Evolutionary conservation across 2,888 invertebrate species (phyloP).

Genomic region (Polia nebulosa): DNA sequence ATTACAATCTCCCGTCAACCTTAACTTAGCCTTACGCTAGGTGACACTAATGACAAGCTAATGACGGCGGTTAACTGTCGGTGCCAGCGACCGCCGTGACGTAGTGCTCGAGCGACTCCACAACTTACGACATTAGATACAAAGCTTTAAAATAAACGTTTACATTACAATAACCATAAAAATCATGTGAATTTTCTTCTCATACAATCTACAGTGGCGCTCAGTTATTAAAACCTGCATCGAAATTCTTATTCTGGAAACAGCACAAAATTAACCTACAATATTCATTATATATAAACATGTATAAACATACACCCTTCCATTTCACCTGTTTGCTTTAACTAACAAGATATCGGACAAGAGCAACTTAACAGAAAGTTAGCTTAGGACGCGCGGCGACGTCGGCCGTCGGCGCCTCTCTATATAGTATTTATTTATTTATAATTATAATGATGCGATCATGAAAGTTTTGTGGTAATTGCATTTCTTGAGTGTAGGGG

Average conservation of each 20-base stretch:
- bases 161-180: slow-evolving; percentile 60
- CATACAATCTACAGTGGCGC: slow-evolving; percentile 61
- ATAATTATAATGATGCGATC: slow-evolving; percentile 81
- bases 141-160: slow-evolving; percentile 60
- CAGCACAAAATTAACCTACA: slow-evolving; percentile 90
- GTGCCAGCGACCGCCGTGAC: slow-evolving; percentile 46
- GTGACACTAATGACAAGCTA: slow-evolving; percentile 56
- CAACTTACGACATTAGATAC: slow-evolving; percentile 49
- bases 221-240: slow-evolving; percentile 64
- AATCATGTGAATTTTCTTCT: slow-evolving; percentile 67
- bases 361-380: slow-evolving; percentile 85
- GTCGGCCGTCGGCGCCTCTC: slow-evolving; percentile 60
- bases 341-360: slow-evolving; percentile 80
- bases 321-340: slow-evolving; percentile 79
- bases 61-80: slow-evolving; percentile 20
- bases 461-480: slow-evolving; percentile 86
- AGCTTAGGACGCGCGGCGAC: slow-evolving; percentile 75
- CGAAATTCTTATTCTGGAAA: slow-evolving; percentile 77
- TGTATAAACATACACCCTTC: slow-evolving; percentile 89
- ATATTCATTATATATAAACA: slow-evolving; percentile 90
- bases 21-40: slow-evolving; percentile 53
- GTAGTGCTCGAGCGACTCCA: slow-evolving; percentile 41
- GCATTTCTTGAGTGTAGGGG: slow-evolving; percentile 80
- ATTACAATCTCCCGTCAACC: slow-evolving; percentile 52
- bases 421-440: slow-evolving; percentile 72